phyloP scores from a whole-genome alignment of 2,797 vertebrate species.

The Acipenser transmontanus region DNA sequence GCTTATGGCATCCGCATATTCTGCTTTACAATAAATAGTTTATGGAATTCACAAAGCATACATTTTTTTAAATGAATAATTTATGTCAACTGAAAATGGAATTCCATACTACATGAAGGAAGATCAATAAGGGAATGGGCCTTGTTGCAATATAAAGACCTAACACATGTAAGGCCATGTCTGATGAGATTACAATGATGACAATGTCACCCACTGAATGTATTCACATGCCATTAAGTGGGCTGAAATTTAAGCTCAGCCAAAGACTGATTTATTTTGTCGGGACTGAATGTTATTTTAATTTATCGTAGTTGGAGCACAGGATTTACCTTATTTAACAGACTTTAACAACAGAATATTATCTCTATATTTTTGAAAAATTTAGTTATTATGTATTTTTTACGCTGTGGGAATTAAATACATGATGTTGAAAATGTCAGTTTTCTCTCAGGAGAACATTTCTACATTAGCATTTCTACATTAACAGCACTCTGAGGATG shows the following conservation, averaged over 20 bases:
- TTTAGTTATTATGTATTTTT: too few relatives aligned
- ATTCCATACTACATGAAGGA: neutral
- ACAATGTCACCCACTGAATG: conserved; percentile 46
- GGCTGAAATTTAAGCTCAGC: conserved; percentile 18
- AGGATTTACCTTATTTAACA: too few relatives aligned
- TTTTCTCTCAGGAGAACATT: too few relatives aligned
- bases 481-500: too few relatives aligned
- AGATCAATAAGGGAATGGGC: neutral
- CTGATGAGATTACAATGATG: conserved; percentile 44
- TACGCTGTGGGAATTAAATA: too few relatives aligned
- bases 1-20: neutral
- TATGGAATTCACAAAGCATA: neutral
- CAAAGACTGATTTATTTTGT: too few relatives aligned
- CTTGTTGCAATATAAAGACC: neutral
- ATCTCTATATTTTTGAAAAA: too few relatives aligned
- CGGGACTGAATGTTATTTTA: too few relatives aligned
- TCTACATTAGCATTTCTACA: too few relatives aligned
- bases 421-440: too few relatives aligned
- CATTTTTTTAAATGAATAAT: neutral
- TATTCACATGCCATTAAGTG: conserved; percentile 38
- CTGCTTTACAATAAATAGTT: neutral
- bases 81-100: neutral
- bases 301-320: too few relatives aligned
- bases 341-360: too few relatives aligned
- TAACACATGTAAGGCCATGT: neutral